Evolutionary conservation across 2,113 vertebrate species (phyloP), one percentile per base, ranked within the genome.

Genomic region (Heterotis niloticus): DNA sequence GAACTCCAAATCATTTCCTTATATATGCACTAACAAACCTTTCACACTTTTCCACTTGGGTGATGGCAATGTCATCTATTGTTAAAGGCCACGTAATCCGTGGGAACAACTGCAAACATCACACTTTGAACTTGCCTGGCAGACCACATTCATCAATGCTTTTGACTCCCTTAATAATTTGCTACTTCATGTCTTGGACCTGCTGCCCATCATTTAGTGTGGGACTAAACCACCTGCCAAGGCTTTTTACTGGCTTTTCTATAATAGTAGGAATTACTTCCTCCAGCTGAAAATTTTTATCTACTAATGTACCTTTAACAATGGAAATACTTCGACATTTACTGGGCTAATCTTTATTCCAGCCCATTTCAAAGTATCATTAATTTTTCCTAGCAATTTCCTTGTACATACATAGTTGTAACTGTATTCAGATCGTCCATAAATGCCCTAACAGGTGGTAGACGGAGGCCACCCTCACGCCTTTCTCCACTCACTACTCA

Each of bases 371-470:
- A n/a, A n/a, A n/a, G n/a, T n/a, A n/a, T n/a, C 26, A 11, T 69
- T 26, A 7, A 24, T 57, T 10, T 79, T 73, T 73, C 4, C 29
- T 7, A 73, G 9, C 28, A 92, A 87, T 86, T 73, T 51, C 24
- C 73, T 0, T 20, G 67, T 79, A 18, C 69, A 73, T 34, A 11
- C 13, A 16, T 79, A 51, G 78, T 64, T 2, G 78, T 73, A 16
- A 79, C 10, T 56, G 56, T 79, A 5, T 28, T 59, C 54, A 71
- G 3, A 26, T 71, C 23, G 13, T 70, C 54, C 67, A 79, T 71
- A n/a, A n/a, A n/a, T n/a, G n/a, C n/a, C n/a, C n/a, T n/a, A n/a
- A n/a, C n/a, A n/a, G n/a, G n/a, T n/a, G n/a, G n/a, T n/a, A n/a
- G n/a, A n/a, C n/a, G n/a, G n/a, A n/a, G n/a, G n/a, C n/a, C n/a